Conservation (phyloP, 2,888 invertebrate genomes). For the Eilema caniola region DNA sequence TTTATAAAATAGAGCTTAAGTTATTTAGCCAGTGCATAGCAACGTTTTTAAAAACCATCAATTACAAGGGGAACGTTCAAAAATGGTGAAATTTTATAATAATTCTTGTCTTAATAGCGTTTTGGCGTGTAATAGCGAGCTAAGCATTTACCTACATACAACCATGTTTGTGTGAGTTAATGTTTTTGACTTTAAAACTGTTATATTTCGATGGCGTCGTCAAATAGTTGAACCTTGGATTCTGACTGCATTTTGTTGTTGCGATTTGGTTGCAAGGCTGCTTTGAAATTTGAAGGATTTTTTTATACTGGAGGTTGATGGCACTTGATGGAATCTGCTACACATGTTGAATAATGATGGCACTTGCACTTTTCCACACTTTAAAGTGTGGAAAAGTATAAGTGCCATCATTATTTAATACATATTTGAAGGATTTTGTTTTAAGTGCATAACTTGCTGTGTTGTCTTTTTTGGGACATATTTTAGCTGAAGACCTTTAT, state of each 20-base stretch:
- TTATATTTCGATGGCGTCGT: slow-evolving; percentile 27
- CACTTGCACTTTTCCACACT: too few relatives aligned
- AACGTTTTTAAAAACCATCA: slow-evolving; percentile 16
- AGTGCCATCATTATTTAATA: too few relatives aligned
- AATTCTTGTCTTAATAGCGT: slow-evolving; percentile 35
- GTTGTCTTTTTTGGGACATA: too few relatives aligned
- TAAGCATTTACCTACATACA: slow-evolving; percentile 55
- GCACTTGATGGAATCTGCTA: too few relatives aligned
- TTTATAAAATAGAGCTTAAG: too few relatives aligned
- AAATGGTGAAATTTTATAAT: slow-evolving; percentile 23
- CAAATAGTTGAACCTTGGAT: slow-evolving; percentile 16
- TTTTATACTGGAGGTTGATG: too few relatives aligned
- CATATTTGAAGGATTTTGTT: too few relatives aligned
- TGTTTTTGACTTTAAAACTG: slow-evolving; percentile 34
- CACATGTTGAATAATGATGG: too few relatives aligned
- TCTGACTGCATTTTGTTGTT: neutral
- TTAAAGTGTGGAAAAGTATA: too few relatives aligned
- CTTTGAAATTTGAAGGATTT: neutral
- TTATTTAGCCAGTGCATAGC: neutral
- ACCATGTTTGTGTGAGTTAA: slow-evolving; percentile 37
- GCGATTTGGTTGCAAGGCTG: neutral
- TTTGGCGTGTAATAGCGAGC: slow-evolving; percentile 48
- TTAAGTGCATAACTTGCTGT: neutral
- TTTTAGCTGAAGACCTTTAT: too few relatives aligned
- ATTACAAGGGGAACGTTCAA: slow-evolving; percentile 5